These are phyloP conservation scores for Rhinogobius similis DNA, from an alignment of 2,113 vertebrate species.

Conservation along the genomic window DNA sequence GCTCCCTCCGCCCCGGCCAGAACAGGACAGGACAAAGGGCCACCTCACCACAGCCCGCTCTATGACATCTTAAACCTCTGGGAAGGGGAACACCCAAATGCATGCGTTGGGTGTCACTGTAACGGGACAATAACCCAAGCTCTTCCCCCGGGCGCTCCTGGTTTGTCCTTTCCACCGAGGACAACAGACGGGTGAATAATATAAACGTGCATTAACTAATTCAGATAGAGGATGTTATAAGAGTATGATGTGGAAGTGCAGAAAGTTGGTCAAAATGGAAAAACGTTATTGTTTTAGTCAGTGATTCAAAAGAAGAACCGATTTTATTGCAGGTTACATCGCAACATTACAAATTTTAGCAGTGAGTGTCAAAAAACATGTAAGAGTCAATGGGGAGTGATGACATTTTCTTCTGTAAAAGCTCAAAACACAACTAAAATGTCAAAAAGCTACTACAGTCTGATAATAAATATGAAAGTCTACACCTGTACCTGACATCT, in stretches of 20 bases:
- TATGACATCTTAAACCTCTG: constrained; percentile 76
- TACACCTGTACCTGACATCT: too few relatives aligned
- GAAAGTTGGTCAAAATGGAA: not conserved
- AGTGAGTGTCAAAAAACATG: too few relatives aligned
- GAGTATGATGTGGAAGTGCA: too few relatives aligned
- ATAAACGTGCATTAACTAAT: constrained; percentile 15
- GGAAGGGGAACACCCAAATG: constrained; percentile 74
- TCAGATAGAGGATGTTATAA: not conserved
- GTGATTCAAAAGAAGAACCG: too few relatives aligned
- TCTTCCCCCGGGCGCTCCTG: constrained; percentile 30
- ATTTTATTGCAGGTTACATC: too few relatives aligned
- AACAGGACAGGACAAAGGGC: constrained; percentile 37
- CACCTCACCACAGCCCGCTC: constrained; percentile 14
- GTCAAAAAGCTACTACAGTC: too few relatives aligned
- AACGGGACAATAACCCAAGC: constrained; percentile 47
- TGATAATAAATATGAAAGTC: too few relatives aligned
- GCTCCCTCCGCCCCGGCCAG: constrained; percentile 25
- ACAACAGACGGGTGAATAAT: constrained; percentile 19
- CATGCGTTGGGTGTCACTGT: constrained; percentile 42
- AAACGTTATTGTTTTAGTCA: too few relatives aligned
- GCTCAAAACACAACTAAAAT: too few relatives aligned
- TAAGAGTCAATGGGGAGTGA: too few relatives aligned
- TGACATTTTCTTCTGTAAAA: too few relatives aligned
- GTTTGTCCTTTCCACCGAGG: constrained; percentile 41
- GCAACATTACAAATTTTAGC: too few relatives aligned